Evolutionary conservation across 2,797 vertebrate genomes (phyloP), one percentile per base, ranked within the genome.

Genomic region (Nyctalus aviator): DNA sequence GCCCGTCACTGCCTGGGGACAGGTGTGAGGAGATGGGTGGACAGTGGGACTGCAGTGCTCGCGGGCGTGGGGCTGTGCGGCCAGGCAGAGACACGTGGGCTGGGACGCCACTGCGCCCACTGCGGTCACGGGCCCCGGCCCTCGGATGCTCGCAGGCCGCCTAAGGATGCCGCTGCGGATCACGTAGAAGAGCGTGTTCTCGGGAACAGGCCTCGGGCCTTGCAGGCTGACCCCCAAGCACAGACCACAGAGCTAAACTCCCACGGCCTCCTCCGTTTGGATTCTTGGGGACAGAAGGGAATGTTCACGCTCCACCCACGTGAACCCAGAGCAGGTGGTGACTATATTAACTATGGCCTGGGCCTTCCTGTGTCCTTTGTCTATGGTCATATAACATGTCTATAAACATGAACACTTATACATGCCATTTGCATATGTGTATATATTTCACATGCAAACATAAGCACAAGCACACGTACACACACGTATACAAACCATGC

Each of bases 71-170:
- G 35, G 2, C 37, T 44, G 32, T 0, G 0, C 14, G 27, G 55
- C 62, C 46, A 15, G 41, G 66, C 41, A 35, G 37, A 21, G 8
- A 4, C 2, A 15, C 2, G 27, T 25, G 8, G 21, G 3, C 21
- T 27, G 6, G 2, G 9, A 30, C 2, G 0, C 48, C 11, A 23
- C 20, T 14, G 4, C 35, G 7, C 32, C 21, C 25, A 3, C 44
- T 1, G 0, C 69, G 44, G 3, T 41, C 44, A 0, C 0, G 1
- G 30, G 5, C 9, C 35, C 21, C 0, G 12, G 2, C 4, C 18
- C 15, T 48, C 46, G 8, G 13, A 18, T 0, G 4, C 20, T 8
- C 8, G 0, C 27, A 1, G 2, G 1, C 3, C 23, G 20, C 44
- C 17, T 41, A 3, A 6, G 0, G 25, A 55, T 41, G 30, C 20